Percentiles rank a stretch among this genome's conserved stretches.
phyloP scores from a whole-genome alignment of 64 coral and sea anemone genomes.

The Anthopleura sola region DNA sequence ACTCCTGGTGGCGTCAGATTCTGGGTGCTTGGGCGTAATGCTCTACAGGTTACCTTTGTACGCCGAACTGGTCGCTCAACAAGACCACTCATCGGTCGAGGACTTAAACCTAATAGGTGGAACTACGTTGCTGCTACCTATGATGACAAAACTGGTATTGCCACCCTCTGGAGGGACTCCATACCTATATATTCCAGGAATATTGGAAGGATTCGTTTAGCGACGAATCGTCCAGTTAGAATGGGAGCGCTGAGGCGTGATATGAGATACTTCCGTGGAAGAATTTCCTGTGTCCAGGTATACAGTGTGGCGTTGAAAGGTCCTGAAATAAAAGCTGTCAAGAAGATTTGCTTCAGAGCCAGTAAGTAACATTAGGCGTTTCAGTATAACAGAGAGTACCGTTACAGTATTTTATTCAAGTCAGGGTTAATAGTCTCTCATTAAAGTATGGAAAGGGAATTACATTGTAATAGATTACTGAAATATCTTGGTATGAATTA shows the following conservation, averaged over 20 bases:
- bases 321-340: conserved; percentile 43
- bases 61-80: conserved; percentile 45
- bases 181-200: conserved; percentile 27
- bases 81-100: neutral
- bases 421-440: too few species aligned
- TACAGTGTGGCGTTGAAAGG: conserved; percentile 53
- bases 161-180: conserved; percentile 38
- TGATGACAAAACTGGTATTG: conserved; percentile 39
- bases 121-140: conserved; percentile 66
- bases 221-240: conserved; percentile 57
- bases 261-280: conserved; percentile 63
- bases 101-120: conserved; percentile 28
- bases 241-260: conserved; percentile 51
- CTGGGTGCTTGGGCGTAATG: conserved; percentile 53
- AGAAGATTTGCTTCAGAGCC: conserved; percentile 52
- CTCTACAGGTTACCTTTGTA: conserved; percentile 52
- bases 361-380: conserved; percentile 25
- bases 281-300: conserved; percentile 55
- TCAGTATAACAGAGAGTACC: neutral
- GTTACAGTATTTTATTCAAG: too few species aligned
- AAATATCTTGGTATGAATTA: neutral
- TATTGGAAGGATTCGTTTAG: conserved; percentile 55
- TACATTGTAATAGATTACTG: too few species aligned
- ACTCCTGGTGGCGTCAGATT: conserved; percentile 57
- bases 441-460: too few species aligned